A percentile compares a stretch with the other conserved stretches of the same genome.
Conservation (phyloP, 2,888 invertebrate genomes). For the Sthenelais limicola region DNA sequence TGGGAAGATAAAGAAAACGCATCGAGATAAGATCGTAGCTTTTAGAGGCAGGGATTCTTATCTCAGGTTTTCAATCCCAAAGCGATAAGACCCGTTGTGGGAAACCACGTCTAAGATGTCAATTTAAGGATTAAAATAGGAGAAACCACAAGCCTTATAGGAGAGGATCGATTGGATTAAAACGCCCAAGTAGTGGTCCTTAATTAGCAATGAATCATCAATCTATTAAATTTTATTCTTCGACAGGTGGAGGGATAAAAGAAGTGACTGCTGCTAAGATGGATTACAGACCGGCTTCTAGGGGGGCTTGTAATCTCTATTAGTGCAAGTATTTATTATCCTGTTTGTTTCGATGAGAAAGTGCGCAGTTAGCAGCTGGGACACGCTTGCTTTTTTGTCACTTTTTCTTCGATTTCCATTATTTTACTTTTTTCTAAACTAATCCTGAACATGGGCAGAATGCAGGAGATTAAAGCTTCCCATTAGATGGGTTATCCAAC, state of each 20-base stretch:
- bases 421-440: too few relatives aligned
- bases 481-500: too few relatives aligned
- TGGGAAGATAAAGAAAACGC: too few relatives aligned
- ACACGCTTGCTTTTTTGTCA: not conserved
- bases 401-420: too few relatives aligned
- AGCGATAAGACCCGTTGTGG: too few relatives aligned
- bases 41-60: too few relatives aligned
- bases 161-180: slow-evolving; percentile 21
- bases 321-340: not conserved
- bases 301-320: not conserved
- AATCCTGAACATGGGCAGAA: too few relatives aligned
- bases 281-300: not conserved
- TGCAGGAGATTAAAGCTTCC: too few relatives aligned
- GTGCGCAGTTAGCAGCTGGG: slow-evolving; percentile 11
- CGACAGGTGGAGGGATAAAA: not conserved
- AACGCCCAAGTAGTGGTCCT: slow-evolving; percentile 1
- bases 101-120: slow-evolving; percentile 7
- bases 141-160: not conserved
- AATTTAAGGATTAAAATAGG: slow-evolving; percentile 17
- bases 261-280: slow-evolving; percentile 1
- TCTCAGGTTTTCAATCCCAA: too few relatives aligned
- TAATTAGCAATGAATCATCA: slow-evolving; percentile 33
- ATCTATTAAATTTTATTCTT: slow-evolving; percentile 22
- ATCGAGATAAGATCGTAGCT: too few relatives aligned
- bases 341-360: not conserved